Evolutionary conservation across 2,113 vertebrate genomes (phyloP).

Genomic region (Gobio gobio): DNA sequence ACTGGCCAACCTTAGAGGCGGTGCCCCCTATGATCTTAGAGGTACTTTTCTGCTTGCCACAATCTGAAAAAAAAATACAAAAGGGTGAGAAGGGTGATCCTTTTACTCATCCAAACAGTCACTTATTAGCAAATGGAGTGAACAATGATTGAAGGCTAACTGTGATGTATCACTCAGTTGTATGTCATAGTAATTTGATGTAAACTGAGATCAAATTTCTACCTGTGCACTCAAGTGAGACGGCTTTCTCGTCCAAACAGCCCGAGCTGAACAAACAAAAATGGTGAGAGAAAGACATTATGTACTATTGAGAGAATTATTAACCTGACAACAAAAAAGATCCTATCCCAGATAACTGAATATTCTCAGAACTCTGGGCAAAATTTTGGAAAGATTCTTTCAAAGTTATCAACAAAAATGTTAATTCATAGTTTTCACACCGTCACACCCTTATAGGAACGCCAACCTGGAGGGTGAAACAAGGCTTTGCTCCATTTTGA

Average conservation of each 20-base stretch:
- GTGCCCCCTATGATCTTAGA: slow-evolving; percentile 86
- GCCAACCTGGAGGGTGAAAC: no score
- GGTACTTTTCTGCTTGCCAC: slow-evolving; percentile 75
- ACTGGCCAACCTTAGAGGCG: slow-evolving; percentile 74
- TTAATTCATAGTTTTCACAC: no score
- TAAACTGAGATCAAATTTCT: slow-evolving; percentile 30
- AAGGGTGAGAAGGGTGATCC: not conserved
- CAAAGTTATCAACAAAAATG: no score
- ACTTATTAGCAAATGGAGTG: not conserved
- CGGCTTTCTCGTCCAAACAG: slow-evolving; percentile 63
- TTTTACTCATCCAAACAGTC: not conserved
- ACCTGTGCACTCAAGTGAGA: slow-evolving; percentile 75
- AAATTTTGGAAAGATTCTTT: no score
- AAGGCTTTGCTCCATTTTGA: no score
- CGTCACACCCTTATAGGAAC: no score
- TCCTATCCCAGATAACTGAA: no score
- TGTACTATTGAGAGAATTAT: not conserved
- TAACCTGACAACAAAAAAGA: not conserved
- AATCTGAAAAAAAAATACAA: slow-evolving; percentile 74
- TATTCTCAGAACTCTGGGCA: no score
- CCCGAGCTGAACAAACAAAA: slow-evolving; percentile 58
- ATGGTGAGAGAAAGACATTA: not conserved
- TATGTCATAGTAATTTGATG: not conserved
- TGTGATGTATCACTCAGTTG: not conserved
- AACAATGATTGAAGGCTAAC: not conserved